Base-by-base conservation (phyloP, 2,797 vertebrate genomes). In the Propithecus deckenii region DNA sequence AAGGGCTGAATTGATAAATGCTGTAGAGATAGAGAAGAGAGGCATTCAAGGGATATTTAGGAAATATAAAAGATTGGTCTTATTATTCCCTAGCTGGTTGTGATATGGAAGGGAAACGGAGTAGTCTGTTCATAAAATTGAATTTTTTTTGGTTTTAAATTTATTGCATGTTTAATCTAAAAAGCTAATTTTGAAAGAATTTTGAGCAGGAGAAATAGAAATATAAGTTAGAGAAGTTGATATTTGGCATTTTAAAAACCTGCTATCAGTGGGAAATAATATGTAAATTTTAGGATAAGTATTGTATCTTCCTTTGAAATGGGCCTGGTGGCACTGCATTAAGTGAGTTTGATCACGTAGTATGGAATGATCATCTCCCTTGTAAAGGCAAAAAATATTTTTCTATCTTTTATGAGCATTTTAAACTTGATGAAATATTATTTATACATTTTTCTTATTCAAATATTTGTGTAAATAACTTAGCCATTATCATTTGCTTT, bases 121-220 rank as follows among this genome's bases (percentile, higher is more conserved):
- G 2, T 41, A 59, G 61, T 74, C 22, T 93, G 14, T 87, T 94
- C 30, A 80, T 93, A 90, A 86, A 94, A 69, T 74, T 94, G n/a
- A 85, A 87, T 94, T 94, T 90, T 25, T 91, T 90, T 83, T 78
- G 25, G 12, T 92, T 95, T 95, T 96, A 57, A 57, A 41, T 80
- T 55, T 79, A 55, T 38, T 18, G 15, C 74, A 32, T 69, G 9
- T 80, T 28, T 75, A 88, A 88, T 63, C 41, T 87, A 59, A 59
- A 48, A 90, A 89, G 89, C 25, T 50, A 80, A 78, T 85, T 96
- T 95, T 90, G 71, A 72, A 95, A 97, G 41, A 55, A 78, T 74
- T 94, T 88, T 96, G 43, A 94, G 50, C 41, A 95, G 72, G 38
- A 93, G 28, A 94, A 95, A 59, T 65, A 91, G 76, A 96, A 95